These are phyloP conservation scores for Chondrilla cf. caribensis DNA, from an alignment of 37 sponge, comb jelly and placozoan genomes.

Conservation along the genomic window DNA sequence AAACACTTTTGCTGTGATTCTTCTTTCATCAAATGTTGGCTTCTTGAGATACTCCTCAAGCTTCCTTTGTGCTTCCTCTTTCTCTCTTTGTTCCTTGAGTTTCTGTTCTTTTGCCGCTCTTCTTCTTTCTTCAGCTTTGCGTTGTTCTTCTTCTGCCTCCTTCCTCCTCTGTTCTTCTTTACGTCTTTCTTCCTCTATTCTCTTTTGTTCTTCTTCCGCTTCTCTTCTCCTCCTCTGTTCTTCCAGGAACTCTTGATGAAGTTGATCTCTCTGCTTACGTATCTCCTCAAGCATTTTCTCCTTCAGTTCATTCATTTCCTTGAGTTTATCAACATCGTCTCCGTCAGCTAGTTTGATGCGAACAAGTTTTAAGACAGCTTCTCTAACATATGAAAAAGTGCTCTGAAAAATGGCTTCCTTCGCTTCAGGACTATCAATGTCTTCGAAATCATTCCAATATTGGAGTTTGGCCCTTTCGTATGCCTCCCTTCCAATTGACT, in stretches of 20 bases:
- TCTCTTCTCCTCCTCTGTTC: not conserved
- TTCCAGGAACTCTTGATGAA: not conserved
- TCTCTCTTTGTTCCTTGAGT: not conserved
- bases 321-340: not conserved
- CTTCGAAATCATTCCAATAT: not conserved
- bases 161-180: not conserved
- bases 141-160: not conserved
- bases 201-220: not conserved
- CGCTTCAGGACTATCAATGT: not conserved
- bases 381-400: not conserved
- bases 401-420: not conserved
- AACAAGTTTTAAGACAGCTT: not conserved
- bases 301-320: not conserved
- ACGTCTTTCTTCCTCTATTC: not conserved
- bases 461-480: not conserved
- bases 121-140: not conserved
- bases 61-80: too few relatives aligned
- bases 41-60: slow-evolving; percentile 21
- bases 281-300: not conserved
- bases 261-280: not conserved
- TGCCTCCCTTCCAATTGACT: not conserved
- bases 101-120: not conserved
- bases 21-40: slow-evolving; percentile 7
- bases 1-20: not conserved
- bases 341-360: not conserved